Conservation (phyloP, 2,888 invertebrate genomes). For the Clivina fossor region DNA sequence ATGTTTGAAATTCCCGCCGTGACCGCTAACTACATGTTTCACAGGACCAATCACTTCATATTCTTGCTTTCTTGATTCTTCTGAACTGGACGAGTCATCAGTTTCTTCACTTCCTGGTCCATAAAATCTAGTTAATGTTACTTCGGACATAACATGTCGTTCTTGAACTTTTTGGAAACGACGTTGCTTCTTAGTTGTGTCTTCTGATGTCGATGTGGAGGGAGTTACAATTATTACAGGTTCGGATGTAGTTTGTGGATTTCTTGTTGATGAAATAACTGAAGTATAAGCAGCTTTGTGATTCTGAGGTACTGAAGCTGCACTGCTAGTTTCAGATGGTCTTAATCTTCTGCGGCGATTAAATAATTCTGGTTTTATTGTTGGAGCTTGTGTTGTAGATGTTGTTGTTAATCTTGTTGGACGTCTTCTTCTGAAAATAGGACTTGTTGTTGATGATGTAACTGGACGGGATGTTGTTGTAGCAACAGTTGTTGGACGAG, state of each 20-base stretch:
- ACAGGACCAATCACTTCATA: slow-evolving; percentile 24
- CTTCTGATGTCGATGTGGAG: not conserved
- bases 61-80: slow-evolving; percentile 18
- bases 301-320: not conserved
- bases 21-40: slow-evolving; percentile 27
- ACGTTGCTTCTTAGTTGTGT: slow-evolving; percentile 22
- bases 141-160: slow-evolving; percentile 24
- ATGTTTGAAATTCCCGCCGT: slow-evolving; percentile 40
- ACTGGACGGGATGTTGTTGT: slow-evolving; percentile 14
- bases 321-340: not conserved
- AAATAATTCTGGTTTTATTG: slow-evolving; percentile 19
- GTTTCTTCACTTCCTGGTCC: slow-evolving; percentile 16
- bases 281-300: not conserved
- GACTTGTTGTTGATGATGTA: slow-evolving; percentile 18
- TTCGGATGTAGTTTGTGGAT: slow-evolving; percentile 8
- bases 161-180: slow-evolving; percentile 26
- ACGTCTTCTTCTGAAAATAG: slow-evolving; percentile 25
- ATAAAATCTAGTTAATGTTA: slow-evolving; percentile 22
- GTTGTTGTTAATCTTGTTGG: slow-evolving; percentile 28
- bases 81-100: not conserved
- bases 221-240: not conserved
- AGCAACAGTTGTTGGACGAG: slow-evolving; percentile 4
- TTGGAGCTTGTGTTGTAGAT: slow-evolving; percentile 32
- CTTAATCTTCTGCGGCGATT: not conserved
- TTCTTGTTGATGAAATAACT: slow-evolving; percentile 3